Conservation (phyloP, 2,888 invertebrate species). For the Pandemis heparana region DNA sequence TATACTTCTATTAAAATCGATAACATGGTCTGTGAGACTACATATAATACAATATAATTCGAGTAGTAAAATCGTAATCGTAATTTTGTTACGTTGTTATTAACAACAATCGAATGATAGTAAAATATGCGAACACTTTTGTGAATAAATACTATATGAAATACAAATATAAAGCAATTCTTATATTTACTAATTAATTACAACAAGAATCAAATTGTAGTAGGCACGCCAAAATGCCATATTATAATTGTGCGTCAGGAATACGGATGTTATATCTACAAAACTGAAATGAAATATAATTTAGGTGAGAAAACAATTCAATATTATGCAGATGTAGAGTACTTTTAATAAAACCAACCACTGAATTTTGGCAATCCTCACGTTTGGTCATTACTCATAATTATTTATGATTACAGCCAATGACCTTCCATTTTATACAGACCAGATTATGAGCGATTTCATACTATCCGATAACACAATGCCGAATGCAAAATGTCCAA, state of each 20-base stretch:
- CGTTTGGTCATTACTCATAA: no score
- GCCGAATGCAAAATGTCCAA: no score
- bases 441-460: no score
- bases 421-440: no score
- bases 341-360: no score
- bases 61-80: slow-evolving; percentile 30
- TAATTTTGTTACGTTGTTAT: slow-evolving; percentile 10
- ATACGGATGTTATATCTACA: background rate
- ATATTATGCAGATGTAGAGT: no score
- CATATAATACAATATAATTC: slow-evolving; percentile 16
- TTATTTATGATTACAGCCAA: no score
- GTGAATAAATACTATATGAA: slow-evolving; percentile 30
- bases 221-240: slow-evolving; percentile 17
- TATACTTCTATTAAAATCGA: background rate
- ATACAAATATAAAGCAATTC: slow-evolving; percentile 24
- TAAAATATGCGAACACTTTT: slow-evolving; percentile 37
- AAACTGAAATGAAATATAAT: background rate
- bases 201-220: slow-evolving; percentile 25
- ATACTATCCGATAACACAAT: no score
- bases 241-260: slow-evolving; percentile 34
- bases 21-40: slow-evolving; percentile 21
- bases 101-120: slow-evolving; percentile 13
- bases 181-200: slow-evolving; percentile 32
- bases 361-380: no score
- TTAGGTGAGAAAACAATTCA: no score